Conservation (phyloP, 2,888 invertebrate genomes). For the Colostygia pectinataria region DNA sequence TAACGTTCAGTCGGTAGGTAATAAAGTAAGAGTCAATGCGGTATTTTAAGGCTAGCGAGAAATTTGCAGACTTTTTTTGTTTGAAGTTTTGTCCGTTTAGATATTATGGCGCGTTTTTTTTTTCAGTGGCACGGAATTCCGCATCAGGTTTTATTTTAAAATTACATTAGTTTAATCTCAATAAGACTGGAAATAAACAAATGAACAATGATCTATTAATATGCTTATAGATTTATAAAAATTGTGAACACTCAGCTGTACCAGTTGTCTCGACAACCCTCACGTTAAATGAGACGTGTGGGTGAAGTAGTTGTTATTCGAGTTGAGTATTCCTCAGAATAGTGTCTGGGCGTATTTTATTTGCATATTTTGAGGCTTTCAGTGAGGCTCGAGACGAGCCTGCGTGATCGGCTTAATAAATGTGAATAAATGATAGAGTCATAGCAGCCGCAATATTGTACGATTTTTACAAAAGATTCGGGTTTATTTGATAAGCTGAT, state of each 20-base stretch:
- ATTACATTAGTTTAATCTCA: too few relatives aligned
- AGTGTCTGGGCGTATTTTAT: constrained; percentile 36
- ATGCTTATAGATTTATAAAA: too few relatives aligned
- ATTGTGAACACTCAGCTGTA: too few relatives aligned
- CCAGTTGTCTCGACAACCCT: constrained; percentile 29
- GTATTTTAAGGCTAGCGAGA: too few relatives aligned
- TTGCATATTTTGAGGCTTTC: constrained; percentile 37
- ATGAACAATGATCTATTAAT: too few relatives aligned
- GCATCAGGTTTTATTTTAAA: too few relatives aligned
- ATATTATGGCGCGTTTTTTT: too few relatives aligned
- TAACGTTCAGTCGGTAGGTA: background rate
- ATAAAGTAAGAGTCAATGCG: background rate
- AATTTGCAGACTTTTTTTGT: too few relatives aligned
- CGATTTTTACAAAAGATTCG: constrained; percentile 9
- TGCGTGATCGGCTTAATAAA: constrained; percentile 36
- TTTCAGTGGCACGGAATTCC: too few relatives aligned
- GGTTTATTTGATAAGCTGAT: background rate
- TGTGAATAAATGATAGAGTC: constrained; percentile 26
- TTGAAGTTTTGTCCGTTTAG: too few relatives aligned
- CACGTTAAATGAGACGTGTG: constrained; percentile 36
- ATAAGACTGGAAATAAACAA: too few relatives aligned
- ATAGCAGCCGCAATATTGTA: constrained; percentile 14
- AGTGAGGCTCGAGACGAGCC: constrained; percentile 28
- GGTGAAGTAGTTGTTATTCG: constrained; percentile 38
- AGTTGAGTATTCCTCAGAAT: constrained; percentile 32